phyloP scores from a whole-genome alignment of 2,888 invertebrate genomes.

The Nephrotoma guestfalica region DNA sequence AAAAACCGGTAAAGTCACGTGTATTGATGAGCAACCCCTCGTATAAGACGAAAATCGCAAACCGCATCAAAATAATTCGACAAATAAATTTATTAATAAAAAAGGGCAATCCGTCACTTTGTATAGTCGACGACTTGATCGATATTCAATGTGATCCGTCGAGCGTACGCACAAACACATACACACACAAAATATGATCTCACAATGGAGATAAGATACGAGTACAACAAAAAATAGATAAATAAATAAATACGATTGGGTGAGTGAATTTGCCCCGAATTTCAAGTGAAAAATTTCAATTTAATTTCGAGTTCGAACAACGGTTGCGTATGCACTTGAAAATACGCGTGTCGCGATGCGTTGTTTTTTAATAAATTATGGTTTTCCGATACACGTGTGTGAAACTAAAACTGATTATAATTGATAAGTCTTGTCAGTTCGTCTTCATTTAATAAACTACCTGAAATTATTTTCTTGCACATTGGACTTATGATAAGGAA shows the following conservation, averaged over 20 bases:
- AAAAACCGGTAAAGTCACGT: background rate
- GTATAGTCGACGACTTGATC: background rate
- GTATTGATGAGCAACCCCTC: background rate
- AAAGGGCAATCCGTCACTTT: background rate
- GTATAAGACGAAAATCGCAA: background rate
- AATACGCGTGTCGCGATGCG: background rate
- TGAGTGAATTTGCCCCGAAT: background rate
- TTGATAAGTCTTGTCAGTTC: no score
- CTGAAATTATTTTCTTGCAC: no score
- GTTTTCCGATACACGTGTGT: background rate
- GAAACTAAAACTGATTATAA: background rate
- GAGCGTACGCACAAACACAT: background rate
- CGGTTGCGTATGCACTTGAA: background rate
- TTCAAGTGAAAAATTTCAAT: background rate
- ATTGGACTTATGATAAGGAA: no score
- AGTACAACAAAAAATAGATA: background rate
- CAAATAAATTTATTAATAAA: background rate
- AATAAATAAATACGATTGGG: background rate
- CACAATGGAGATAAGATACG: background rate
- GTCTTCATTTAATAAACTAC: no score
- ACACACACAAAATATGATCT: background rate
- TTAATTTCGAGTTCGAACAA: background rate
- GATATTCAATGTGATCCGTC: background rate
- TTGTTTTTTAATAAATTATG: background rate
- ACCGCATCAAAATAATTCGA: background rate